Percentiles rank a stretch among this genome's conserved stretches.
These are phyloP conservation scores for Phorcus lineatus DNA, from an alignment of 2,888 invertebrate species.

Conservation along the genomic window DNA sequence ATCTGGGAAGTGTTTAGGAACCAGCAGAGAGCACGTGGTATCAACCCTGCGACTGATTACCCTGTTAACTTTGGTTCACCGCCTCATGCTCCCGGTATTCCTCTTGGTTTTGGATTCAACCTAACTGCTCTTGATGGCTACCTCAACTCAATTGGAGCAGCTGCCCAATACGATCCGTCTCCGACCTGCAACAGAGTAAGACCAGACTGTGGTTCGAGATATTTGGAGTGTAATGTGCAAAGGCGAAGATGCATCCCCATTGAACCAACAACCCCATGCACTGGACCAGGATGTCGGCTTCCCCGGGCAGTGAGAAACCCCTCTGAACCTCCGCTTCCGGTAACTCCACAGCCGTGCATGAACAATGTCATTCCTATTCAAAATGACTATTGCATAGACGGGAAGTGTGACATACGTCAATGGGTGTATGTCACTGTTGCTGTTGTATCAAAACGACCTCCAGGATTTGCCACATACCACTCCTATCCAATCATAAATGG, in stretches of 20 bases:
- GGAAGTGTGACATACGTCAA: constrained; percentile 56
- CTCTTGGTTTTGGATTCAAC: constrained; percentile 54
- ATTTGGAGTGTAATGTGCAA: not conserved
- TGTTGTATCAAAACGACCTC: constrained; percentile 60
- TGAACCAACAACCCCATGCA: not conserved
- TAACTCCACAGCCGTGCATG: not conserved
- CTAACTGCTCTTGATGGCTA: constrained; percentile 57
- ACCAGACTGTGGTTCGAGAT: constrained; percentile 55
- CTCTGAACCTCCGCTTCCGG: not conserved
- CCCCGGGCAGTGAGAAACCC: not conserved
- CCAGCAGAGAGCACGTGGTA: constrained; percentile 37
- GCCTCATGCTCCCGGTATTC: constrained; percentile 49
- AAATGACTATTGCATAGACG: constrained; percentile 63
- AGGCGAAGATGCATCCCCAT: not conserved
- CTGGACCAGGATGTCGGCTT: not conserved
- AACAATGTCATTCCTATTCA: constrained; percentile 46
- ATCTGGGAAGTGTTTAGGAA: constrained; percentile 59
- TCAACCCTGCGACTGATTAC: not conserved
- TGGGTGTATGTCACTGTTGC: constrained; percentile 67
- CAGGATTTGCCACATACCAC: constrained; percentile 49
- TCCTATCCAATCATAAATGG: constrained; percentile 60
- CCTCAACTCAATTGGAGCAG: constrained; percentile 46
- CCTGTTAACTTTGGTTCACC: not conserved
- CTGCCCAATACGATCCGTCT: constrained; percentile 44
- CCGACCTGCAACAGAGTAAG: constrained; percentile 46